These are phyloP conservation scores for Paralvinella palmiformis DNA, from an alignment of 1,140 invertebrate species.

Conservation along the genomic window DNA sequence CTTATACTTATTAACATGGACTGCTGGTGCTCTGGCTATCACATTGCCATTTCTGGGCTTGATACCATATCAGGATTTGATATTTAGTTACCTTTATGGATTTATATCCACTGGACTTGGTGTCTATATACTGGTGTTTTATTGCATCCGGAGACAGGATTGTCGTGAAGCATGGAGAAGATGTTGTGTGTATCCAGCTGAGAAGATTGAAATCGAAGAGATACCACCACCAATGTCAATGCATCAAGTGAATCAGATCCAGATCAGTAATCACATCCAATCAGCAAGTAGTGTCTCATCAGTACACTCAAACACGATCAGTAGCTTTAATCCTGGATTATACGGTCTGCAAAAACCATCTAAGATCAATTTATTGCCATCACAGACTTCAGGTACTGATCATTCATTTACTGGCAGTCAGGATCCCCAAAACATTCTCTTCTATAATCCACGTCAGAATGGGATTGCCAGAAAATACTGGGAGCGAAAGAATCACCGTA, in stretches of 20 bases:
- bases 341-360: too few relatives aligned
- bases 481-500: slow-evolving; percentile 75
- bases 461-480: slow-evolving; percentile 87
- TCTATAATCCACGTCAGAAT: slow-evolving; percentile 88
- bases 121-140: slow-evolving; percentile 78
- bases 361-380: too few relatives aligned
- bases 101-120: slow-evolving; percentile 65
- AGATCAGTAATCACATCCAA: too few relatives aligned
- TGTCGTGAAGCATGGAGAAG: slow-evolving; percentile 68
- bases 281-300: too few relatives aligned
- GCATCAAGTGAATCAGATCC: too few relatives aligned
- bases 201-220: too few relatives aligned
- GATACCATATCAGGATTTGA: slow-evolving; percentile 64
- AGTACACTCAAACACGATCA: too few relatives aligned
- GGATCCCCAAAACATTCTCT: too few relatives aligned
- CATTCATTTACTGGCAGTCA: too few relatives aligned
- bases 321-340: too few relatives aligned
- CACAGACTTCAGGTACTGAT: too few relatives aligned
- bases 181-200: slow-evolving; percentile 58
- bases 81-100: slow-evolving; percentile 72
- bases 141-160: slow-evolving; percentile 75
- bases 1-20: slow-evolving; percentile 72
- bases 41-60: slow-evolving; percentile 33
- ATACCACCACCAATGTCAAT: too few relatives aligned
- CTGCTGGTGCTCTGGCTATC: slow-evolving; percentile 59